Evolutionary conservation across 2,797 vertebrate species (phyloP), one percentile per base, ranked within the genome.

Genomic region (Sus cebifrons): DNA sequence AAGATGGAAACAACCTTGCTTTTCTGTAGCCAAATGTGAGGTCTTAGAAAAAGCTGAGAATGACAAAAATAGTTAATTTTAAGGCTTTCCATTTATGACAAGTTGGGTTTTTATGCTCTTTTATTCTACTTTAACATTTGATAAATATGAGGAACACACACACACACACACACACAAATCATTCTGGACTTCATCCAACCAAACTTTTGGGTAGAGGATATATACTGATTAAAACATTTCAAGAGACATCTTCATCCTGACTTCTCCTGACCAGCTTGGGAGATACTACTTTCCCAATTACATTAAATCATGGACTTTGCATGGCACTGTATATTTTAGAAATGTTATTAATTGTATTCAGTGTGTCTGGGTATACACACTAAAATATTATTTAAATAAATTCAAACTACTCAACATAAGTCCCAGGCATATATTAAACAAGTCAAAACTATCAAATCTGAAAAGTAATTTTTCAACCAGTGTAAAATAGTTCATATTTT

Each of bases 31-130:
- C 68, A 97, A 86, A 78, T 86, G 62, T 65, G 68, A 96, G 18
- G 71, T 65, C 62, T 96, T 95, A 83, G 49, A 89, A 95, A 95
- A 91, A 91, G 5, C 67, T 73, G 54, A 94, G 36, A 78, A 93
- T 95, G 92, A 86, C 75, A 97, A 95, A 86, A 78, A 81, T 77
- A 85, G 25, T 97, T 97, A 86, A 89, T 60, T 93, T 91, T 91
- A 96, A 95, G 7, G 11, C 68, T 95, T 97, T 89, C 58, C 6
- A 44, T 44, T 77, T 74, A 87, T 93, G 49, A 58, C n/a, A 85
- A 71, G 65, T 84, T 5, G 44, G 44, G 12, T 18, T 54, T 82
- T 62, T 68, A 88, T 65, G 6, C 20, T 17, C 11, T 7, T 87
- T 70, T 77, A 23, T 89, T 90, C 44, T 91, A 52, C 17, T n/a